Conservation (phyloP, 2,888 invertebrate species). For the Eupeodes luniger region DNA sequence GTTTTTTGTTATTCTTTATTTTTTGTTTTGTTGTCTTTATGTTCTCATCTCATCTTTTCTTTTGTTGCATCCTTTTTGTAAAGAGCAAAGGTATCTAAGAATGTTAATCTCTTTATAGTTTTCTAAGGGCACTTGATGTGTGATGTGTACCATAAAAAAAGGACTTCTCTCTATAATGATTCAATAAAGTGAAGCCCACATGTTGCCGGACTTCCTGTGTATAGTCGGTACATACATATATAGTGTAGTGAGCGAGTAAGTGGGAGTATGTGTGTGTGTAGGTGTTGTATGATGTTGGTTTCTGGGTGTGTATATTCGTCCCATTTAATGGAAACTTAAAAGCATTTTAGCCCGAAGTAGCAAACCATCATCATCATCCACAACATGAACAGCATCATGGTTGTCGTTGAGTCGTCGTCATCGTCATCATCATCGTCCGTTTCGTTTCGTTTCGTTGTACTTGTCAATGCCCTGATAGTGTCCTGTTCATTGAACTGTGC, state of each 20-base stretch:
- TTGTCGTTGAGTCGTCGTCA: conserved; percentile 31
- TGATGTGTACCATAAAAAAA: conserved; percentile 55
- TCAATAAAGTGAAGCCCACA: conserved; percentile 75
- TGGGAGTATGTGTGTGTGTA: not conserved
- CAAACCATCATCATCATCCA: conserved; percentile 71
- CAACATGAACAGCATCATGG: conserved; percentile 64
- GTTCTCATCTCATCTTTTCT: conserved; percentile 8
- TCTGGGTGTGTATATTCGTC: conserved; percentile 41
- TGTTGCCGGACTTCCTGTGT: conserved; percentile 67
- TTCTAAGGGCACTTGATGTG: conserved; percentile 52
- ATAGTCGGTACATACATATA: conserved; percentile 9
- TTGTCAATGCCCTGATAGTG: conserved; percentile 68
- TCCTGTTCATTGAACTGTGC: conserved; percentile 68
- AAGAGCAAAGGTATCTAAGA: conserved; percentile 66
- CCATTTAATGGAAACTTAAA: conserved; percentile 76
- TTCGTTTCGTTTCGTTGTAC: conserved; percentile 32
- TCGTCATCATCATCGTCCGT: conserved; percentile 25
- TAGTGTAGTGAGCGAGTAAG: not conserved
- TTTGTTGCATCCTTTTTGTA: conserved; percentile 43
- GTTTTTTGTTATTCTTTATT: conserved; percentile 3
- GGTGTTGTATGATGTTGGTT: conserved; percentile 35
- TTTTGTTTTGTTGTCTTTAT: conserved; percentile 35
- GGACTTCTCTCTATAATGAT: conserved; percentile 58
- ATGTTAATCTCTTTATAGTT: conserved; percentile 75
- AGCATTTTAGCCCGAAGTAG: conserved; percentile 73